Evolutionary conservation across 1,140 invertebrate genomes (phyloP).

Genomic region (Bombus terrestris): DNA sequence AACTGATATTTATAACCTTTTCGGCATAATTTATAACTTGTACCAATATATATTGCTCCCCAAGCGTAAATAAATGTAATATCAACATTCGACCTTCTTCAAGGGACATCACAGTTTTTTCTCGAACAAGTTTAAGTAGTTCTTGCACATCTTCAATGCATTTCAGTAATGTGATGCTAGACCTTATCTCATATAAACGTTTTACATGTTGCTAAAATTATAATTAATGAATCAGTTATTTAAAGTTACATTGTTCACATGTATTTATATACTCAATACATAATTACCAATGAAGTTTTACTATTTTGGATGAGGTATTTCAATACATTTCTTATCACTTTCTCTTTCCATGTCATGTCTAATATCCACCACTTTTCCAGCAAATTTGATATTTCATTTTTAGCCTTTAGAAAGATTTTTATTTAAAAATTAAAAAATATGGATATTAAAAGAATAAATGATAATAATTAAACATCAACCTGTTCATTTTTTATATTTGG

Average conservation of each 20-base stretch:
- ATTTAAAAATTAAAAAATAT: neutral
- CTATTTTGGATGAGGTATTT: slow-evolving; percentile 57
- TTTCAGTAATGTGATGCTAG: slow-evolving; percentile 55
- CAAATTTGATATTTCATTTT: slow-evolving; percentile 57
- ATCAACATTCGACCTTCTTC: slow-evolving; percentile 61
- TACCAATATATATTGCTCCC: slow-evolving; percentile 65
- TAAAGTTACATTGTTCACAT: neutral
- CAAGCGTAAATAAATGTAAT: slow-evolving; percentile 57
- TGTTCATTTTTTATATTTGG: slow-evolving; percentile 29
- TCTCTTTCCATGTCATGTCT: slow-evolving; percentile 47
- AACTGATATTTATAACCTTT: neutral
- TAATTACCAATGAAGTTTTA: slow-evolving; percentile 61
- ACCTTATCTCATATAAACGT: slow-evolving; percentile 58
- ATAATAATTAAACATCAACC: slow-evolving; percentile 25
- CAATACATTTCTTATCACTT: slow-evolving; percentile 57
- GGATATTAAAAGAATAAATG: neutral
- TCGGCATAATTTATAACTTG: slow-evolving; percentile 11
- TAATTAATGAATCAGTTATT: neutral
- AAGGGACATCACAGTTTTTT: slow-evolving; percentile 53
- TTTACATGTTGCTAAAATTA: slow-evolving; percentile 61
- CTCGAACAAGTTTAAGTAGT: slow-evolving; percentile 54
- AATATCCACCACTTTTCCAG: slow-evolving; percentile 66
- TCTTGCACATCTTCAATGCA: slow-evolving; percentile 49
- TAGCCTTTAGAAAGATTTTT: slow-evolving; percentile 45
- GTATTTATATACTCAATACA: neutral